Percentiles rank a stretch among this genome's conserved stretches.
Evolutionary conservation across 2,888 invertebrate species (phyloP).

Genomic region (Allolobophora icterica): DNA sequence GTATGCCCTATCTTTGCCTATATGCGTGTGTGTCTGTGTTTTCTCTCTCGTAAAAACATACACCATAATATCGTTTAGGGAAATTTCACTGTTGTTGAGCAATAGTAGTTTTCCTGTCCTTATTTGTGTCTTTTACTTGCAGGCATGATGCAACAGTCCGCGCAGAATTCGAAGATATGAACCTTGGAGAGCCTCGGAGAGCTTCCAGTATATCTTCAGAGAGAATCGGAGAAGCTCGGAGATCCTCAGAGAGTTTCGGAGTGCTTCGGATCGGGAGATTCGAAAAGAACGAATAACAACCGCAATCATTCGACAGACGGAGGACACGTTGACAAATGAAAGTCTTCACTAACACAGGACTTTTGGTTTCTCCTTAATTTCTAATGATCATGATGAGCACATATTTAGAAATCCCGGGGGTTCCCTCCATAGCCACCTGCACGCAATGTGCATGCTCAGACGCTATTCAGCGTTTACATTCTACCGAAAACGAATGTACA

Average conservation of each 20-base stretch:
- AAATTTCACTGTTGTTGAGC: not conserved
- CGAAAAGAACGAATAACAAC: not conserved
- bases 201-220: not conserved
- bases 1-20: not conserved
- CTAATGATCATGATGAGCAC: not conserved
- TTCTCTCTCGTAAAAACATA: too few species aligned
- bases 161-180: not conserved
- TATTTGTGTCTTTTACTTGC: not conserved
- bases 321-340: not conserved
- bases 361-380: not conserved
- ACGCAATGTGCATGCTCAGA: not conserved
- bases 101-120: not conserved
- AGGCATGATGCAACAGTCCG: not conserved
- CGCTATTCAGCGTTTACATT: not conserved
- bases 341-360: not conserved
- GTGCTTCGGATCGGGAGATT: not conserved
- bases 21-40: too few species aligned
- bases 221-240: not conserved
- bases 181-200: not conserved
- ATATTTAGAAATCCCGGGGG: not conserved
- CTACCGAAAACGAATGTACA: not conserved
- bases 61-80: not conserved
- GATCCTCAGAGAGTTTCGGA: not conserved
- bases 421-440: not conserved
- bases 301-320: not conserved